Percentiles rank a stretch among this genome's conserved stretches.
These are phyloP conservation scores for Hymenopus coronatus DNA, from an alignment of 2,888 invertebrate species.

Conservation along the genomic window DNA sequence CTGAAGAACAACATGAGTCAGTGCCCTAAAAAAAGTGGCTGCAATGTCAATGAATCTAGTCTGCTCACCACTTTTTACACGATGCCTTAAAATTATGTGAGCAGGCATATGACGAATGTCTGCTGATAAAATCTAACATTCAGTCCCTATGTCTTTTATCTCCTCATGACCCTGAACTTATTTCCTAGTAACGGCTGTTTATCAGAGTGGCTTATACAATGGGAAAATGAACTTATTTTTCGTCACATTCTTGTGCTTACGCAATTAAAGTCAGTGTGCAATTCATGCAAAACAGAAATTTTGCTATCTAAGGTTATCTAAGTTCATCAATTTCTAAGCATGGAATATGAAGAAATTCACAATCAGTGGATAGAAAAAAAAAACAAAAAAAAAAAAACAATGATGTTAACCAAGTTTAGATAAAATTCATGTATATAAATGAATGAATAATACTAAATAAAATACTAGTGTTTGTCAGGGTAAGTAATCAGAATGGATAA, in stretches of 20 bases:
- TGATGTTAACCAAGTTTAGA: background rate
- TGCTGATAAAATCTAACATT: too few relatives aligned
- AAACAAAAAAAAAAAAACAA: too few relatives aligned
- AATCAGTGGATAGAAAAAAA: background rate
- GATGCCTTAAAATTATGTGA: too few relatives aligned
- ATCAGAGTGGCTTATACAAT: background rate
- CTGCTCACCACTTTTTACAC: too few relatives aligned
- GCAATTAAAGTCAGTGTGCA: background rate
- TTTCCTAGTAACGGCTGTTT: background rate
- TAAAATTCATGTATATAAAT: background rate
- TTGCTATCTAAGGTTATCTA: background rate
- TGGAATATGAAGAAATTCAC: background rate
- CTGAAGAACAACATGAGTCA: too few relatives aligned
- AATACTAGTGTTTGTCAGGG: background rate
- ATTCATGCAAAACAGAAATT: background rate
- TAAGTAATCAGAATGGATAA: background rate
- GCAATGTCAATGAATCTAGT: too few relatives aligned
- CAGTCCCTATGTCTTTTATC: background rate
- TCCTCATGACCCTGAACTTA: background rate
- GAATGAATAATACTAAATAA: background rate
- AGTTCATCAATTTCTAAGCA: background rate
- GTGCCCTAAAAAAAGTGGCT: too few relatives aligned
- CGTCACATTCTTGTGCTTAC: background rate
- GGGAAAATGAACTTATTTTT: background rate
- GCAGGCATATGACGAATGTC: too few relatives aligned